Percentiles rank a stretch among this genome's conserved stretches.
These are phyloP conservation scores for Oligia strigilis DNA, from an alignment of 2,888 invertebrate genomes.

Conservation along the genomic window DNA sequence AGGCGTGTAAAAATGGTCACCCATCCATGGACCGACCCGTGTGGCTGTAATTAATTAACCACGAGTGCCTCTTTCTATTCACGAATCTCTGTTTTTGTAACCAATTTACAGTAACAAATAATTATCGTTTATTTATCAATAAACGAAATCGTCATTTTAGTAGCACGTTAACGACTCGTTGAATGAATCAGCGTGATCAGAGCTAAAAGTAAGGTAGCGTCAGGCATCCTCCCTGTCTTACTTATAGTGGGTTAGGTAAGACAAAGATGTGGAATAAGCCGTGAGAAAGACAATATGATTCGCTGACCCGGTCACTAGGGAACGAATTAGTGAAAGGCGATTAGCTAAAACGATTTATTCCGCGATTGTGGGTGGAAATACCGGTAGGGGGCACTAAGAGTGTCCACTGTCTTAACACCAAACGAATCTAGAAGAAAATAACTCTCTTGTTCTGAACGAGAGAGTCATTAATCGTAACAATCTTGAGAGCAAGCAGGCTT, in stretches of 20 bases:
- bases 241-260: not conserved
- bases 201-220: not conserved
- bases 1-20: too few species aligned
- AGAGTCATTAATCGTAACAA: not conserved
- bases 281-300: conserved; percentile 1
- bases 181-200: not conserved
- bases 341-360: conserved; percentile 9
- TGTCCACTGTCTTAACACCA: not conserved
- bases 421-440: not conserved
- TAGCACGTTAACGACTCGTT: not conserved
- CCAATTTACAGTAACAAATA: too few species aligned
- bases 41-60: too few species aligned
- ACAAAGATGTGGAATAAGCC: not conserved
- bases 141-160: not conserved
- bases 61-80: too few species aligned
- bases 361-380: not conserved
- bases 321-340: conserved; percentile 9
- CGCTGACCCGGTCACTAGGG: not conserved
- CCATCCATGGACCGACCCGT: too few species aligned
- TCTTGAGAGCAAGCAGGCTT: not conserved
- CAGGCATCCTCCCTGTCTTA: not conserved
- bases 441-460: too few species aligned
- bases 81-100: too few species aligned
- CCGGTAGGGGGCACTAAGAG: not conserved
- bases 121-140: too few species aligned